A percentile compares a stretch with the other conserved stretches of the same genome.
Evolutionary conservation across 2,888 invertebrate species (phyloP).

Genomic region (Coenonympha arcania): DNA sequence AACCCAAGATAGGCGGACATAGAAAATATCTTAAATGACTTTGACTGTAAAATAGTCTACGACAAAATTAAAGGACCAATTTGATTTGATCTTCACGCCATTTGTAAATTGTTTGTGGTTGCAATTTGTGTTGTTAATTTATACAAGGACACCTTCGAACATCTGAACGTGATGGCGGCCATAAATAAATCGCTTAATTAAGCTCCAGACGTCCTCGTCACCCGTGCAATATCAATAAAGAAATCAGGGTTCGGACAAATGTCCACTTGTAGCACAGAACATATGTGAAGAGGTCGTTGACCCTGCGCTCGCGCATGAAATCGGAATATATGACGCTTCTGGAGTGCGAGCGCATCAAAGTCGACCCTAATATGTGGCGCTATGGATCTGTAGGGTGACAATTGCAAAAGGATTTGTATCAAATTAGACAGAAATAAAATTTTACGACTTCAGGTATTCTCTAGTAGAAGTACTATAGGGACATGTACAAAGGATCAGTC

Average conservation of each 20-base stretch:
- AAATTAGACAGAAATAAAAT: background rate
- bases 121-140: too few species aligned
- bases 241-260: constrained; percentile 25
- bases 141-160: too few species aligned
- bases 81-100: too few species aligned
- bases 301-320: constrained; percentile 40
- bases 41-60: too few species aligned
- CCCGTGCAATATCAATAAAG: constrained; percentile 29
- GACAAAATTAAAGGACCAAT: too few species aligned
- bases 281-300: constrained; percentile 40
- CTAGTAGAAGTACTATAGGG: background rate
- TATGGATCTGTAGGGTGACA: constrained; percentile 24
- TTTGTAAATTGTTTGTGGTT: too few species aligned
- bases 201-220: constrained; percentile 4
- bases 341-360: constrained; percentile 37
- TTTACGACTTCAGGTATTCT: too few species aligned
- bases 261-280: constrained; percentile 33
- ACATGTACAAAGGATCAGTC: too few species aligned
- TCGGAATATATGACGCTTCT: constrained; percentile 41
- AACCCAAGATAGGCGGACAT: too few species aligned
- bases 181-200: constrained; percentile 11
- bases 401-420: background rate
- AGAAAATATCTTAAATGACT: too few species aligned
- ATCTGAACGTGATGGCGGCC: background rate
- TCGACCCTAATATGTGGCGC: constrained; percentile 35